A percentile compares a stretch with the other conserved stretches of the same genome.
These are phyloP conservation scores for cat (Felis catus) DNA, from an alignment of 2,113 vertebrate species.

Conservation along the genomic window F.catus_Fca126_mat1.0 CM031413.1:106080501-106081000, in stretches of 20 bases:
- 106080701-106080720: not conserved
- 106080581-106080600: not conserved
- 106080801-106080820: not conserved
- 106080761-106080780: not conserved
- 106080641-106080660: not conserved
- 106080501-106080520: not conserved
- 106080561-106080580: not conserved
- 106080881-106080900: not conserved
- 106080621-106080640: not conserved
- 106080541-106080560: not conserved
- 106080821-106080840: not conserved
- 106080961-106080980: not conserved
- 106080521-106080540: not conserved
- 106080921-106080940: fast-evolving
- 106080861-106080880: not conserved
- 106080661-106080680: not conserved
- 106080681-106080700: not conserved
- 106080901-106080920: not conserved
- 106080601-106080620: not conserved
- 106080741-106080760: not conserved
- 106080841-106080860: not conserved
- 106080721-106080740: not conserved
- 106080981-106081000: not conserved
- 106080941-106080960: not conserved
- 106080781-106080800: fast-evolving